Evolutionary conservation across 2,888 invertebrate genomes (phyloP).

Genomic region (Ophion ellenae): DNA sequence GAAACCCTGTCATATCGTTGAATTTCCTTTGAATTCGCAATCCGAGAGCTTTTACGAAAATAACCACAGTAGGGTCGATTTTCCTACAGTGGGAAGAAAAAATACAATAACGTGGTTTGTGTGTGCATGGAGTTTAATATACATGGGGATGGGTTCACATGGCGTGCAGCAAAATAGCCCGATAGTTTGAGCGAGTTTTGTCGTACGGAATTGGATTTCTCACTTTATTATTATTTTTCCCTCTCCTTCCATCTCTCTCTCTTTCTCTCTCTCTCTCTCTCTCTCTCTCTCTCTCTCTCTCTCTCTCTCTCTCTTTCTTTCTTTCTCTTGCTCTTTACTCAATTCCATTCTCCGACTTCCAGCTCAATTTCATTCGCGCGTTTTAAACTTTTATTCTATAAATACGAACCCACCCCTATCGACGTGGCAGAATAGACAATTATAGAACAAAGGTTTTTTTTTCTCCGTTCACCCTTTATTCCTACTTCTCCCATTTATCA

Average conservation of each 20-base stretch:
- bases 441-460: conserved; percentile 5
- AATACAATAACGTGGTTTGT: background rate
- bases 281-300: background rate
- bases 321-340: background rate
- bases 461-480: background rate
- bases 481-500: conserved; percentile 6
- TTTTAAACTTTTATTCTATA: conserved; percentile 30
- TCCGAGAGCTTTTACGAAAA: no score
- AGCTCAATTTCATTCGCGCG: conserved; percentile 30
- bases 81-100: background rate
- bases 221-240: conserved; percentile 38
- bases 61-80: background rate
- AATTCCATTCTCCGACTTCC: conserved; percentile 26
- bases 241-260: background rate
- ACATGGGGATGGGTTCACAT: background rate
- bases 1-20: no score
- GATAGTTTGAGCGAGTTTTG: conserved; percentile 52
- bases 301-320: background rate
- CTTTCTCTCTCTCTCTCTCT: background rate
- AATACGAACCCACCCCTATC: conserved; percentile 16
- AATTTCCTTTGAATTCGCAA: background rate
- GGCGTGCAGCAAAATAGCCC: conserved; percentile 61
- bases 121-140: conserved; percentile 5
- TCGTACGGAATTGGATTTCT: conserved; percentile 58
- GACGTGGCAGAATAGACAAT: background rate